phyloP scores from a whole-genome alignment of 2,797 vertebrate species.

The Pangasius djambal region DNA sequence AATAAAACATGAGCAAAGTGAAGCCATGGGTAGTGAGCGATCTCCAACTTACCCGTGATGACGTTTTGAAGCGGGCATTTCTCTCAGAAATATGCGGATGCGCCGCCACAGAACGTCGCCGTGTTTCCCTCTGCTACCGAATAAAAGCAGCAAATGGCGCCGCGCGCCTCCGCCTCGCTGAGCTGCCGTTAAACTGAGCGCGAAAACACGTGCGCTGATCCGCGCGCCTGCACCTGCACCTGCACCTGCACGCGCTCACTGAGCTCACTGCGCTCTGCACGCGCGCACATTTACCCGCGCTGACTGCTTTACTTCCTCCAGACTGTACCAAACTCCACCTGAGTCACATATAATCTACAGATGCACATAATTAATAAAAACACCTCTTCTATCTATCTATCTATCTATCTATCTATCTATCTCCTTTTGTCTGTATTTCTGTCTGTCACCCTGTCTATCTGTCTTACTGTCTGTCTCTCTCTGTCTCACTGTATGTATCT shows the following conservation, averaged over 20 bases:
- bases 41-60: conserved; percentile 69
- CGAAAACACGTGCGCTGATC: neutral
- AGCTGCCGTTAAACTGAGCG: neutral
- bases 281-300: neutral
- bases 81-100: conserved; percentile 57
- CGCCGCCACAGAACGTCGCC: conserved; percentile 43
- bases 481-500: neutral
- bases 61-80: conserved; percentile 55
- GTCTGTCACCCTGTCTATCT: neutral
- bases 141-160: conserved; percentile 36
- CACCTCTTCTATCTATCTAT: neutral
- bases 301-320: neutral
- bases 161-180: neutral
- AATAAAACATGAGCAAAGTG: neutral
- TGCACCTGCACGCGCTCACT: conserved; percentile 1
- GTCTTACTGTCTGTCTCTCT: neutral
- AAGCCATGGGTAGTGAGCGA: neutral
- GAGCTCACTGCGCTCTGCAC: conserved; percentile 8
- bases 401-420: conserved; percentile 55
- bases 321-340: neutral
- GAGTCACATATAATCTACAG: neutral
- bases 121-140: conserved; percentile 39
- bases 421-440: conserved; percentile 25
- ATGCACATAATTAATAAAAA: neutral
- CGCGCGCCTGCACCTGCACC: conserved; percentile 21